Conservation (phyloP, 2,113 vertebrate genomes). For the Calcarius ornatus region DNA sequence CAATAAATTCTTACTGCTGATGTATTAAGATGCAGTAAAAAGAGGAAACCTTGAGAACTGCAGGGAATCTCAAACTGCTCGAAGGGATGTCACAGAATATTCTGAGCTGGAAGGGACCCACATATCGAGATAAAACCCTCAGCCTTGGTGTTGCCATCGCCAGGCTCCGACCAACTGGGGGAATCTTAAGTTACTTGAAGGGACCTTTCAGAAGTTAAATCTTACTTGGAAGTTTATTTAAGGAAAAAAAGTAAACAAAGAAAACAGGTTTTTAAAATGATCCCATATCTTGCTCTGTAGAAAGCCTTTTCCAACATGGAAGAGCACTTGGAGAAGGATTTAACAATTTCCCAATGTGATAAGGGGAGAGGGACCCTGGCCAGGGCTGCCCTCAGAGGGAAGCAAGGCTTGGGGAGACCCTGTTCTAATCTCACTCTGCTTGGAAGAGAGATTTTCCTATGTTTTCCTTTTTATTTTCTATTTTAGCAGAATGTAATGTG, state of each 20-base stretch:
- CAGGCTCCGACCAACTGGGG: rapidly evolving
- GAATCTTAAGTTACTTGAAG: neutral
- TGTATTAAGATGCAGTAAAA: neutral
- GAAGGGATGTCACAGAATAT: neutral
- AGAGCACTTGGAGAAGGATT: neutral
- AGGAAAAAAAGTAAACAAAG: neutral
- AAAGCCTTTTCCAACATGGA: neutral
- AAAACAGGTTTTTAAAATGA: neutral
- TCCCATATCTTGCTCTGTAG: neutral
- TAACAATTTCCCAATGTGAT: neutral
- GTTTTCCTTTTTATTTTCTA: neutral
- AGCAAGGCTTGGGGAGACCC: rapidly evolving
- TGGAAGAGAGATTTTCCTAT: neutral
- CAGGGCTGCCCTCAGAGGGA: neutral
- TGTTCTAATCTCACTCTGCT: neutral
- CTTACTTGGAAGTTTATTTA: neutral
- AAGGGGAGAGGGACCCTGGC: neutral
- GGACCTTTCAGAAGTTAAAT: neutral
- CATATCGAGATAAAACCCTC: neutral
- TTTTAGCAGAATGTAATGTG: neutral
- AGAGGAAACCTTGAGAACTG: neutral
- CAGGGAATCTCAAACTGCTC: neutral
- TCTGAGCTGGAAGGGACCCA: neutral
- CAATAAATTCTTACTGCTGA: neutral
- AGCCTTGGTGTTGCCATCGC: neutral